phyloP scores from a whole-genome alignment of 2,888 invertebrate species.

The Ophonus ardosiacus region DNA sequence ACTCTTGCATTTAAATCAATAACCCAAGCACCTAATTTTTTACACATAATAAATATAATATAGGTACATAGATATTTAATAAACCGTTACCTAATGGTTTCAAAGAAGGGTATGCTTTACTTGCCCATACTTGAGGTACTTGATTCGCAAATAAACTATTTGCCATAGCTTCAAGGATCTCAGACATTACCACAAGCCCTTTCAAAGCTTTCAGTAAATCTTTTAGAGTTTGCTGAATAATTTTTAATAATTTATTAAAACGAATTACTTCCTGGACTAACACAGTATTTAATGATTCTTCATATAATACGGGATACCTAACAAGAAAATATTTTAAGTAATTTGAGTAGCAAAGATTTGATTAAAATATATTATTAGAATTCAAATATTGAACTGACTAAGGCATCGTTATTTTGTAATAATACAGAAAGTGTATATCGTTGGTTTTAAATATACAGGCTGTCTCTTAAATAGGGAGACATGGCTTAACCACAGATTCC shows the following conservation, averaged over 20 bases:
- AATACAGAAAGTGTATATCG: too few relatives aligned
- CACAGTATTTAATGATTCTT: conserved; percentile 94
- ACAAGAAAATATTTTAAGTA: background rate
- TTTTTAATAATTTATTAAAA: conserved; percentile 82
- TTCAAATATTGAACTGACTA: too few relatives aligned
- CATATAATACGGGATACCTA: conserved; percentile 90
- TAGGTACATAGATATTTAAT: too few relatives aligned
- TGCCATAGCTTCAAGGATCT: conserved; percentile 84
- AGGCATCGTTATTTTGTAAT: too few relatives aligned
- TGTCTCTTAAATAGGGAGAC: too few relatives aligned
- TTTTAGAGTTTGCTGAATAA: conserved; percentile 79
- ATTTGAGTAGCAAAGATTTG: too few relatives aligned
- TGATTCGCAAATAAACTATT: conserved; percentile 81
- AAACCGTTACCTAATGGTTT: conserved; percentile 81
- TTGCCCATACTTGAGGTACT: conserved; percentile 85
- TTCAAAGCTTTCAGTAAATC: conserved; percentile 85
- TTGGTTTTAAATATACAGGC: too few relatives aligned
- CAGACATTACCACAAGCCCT: conserved; percentile 88
- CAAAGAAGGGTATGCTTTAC: conserved; percentile 83
- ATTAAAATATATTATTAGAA: too few relatives aligned
- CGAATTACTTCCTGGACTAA: conserved; percentile 91
- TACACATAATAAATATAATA: too few relatives aligned
- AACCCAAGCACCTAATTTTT: conserved; percentile 81
- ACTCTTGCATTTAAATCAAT: conserved; percentile 81
- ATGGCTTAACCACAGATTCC: too few relatives aligned